Evolutionary conservation across 2,888 invertebrate species (phyloP), one percentile per base, ranked within the genome.

Genomic region (Platycheirus albimanus): DNA sequence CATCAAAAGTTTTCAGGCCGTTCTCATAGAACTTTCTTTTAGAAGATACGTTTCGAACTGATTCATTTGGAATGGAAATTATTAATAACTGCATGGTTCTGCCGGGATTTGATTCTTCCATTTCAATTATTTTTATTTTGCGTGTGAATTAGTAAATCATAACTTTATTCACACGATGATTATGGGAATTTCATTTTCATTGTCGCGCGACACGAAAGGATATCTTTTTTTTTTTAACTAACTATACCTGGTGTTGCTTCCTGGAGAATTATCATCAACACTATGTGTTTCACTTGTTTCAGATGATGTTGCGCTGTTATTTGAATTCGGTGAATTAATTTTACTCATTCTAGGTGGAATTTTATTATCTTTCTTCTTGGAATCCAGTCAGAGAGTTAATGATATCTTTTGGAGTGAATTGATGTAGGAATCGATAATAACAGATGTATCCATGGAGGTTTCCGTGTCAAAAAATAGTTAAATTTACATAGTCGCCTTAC

Each of bases 201-300:
- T 67, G 63, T 43, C 67, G 28, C 6, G 33, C 2, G 30, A 67
- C 81, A 81, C 76, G 81, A 72, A 54, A 77, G 17, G 52, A 28
- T 72, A n/a, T 36, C 3, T 2, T 33, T 20, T 20, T 28, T 36
- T 13, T 28, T 20, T 13, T n/a, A n/a, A n/a, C n/a, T 10, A 8
- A 41, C 63, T 70, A 1, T 72, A 78, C 83, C 63, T 83, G 30
- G 45, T 69, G 69, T 20, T 69, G 51, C 19, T 72, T 75, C 72
- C 67, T 72, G 74, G 79, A 79, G 56, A 84, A 81, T 84, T 87
- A 84, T 90, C 90, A 76, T 89, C 89, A 75, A 88, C 85, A 85
- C 90, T 89, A 71, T 87, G 89, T 3, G 88, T 86, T 84, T 90
- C 90, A 86, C 90, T 89, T 41, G 89, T 90, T 85, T 89, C 90